These are phyloP conservation scores for Notolepis coatsorum DNA, from an alignment of 2,797 vertebrate species.

Conservation along the genomic window DNA sequence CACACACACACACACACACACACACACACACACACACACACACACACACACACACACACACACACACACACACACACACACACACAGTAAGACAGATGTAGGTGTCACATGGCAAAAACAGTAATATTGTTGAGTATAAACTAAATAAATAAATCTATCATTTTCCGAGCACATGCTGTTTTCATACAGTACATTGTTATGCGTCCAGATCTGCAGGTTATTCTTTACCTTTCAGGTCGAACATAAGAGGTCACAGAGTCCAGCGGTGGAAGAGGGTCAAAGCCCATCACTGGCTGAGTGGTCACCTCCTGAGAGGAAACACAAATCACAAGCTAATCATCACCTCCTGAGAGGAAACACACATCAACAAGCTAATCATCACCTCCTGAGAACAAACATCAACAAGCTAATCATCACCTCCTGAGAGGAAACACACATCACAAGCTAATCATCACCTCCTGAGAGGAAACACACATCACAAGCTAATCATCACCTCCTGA, in stretches of 20 bases:
- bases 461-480: too few species aligned
- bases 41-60: background rate
- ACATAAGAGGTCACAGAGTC: constrained; percentile 92
- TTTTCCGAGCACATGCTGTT: background rate
- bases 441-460: too few species aligned
- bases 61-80: background rate
- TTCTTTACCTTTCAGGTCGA: constrained; percentile 90
- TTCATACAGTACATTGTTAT: background rate
- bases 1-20: background rate
- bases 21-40: constrained; percentile 5
- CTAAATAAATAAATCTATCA: background rate
- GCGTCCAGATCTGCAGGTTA: background rate
- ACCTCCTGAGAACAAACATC: too few species aligned
- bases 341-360: too few species aligned
- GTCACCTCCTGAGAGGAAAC: constrained; percentile 88
- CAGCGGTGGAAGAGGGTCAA: constrained; percentile 93
- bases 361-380: too few species aligned
- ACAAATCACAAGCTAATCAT: too few species aligned
- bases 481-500: too few species aligned
- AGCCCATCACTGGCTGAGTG: constrained; percentile 93
- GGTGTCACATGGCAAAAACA: too few species aligned
- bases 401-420: too few species aligned
- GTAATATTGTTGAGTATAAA: background rate
- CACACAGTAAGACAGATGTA: too few species aligned
- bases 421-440: too few species aligned